These are phyloP conservation scores for Patella depressa DNA, from an alignment of 2,888 invertebrate genomes.

Conservation along the genomic window DNA sequence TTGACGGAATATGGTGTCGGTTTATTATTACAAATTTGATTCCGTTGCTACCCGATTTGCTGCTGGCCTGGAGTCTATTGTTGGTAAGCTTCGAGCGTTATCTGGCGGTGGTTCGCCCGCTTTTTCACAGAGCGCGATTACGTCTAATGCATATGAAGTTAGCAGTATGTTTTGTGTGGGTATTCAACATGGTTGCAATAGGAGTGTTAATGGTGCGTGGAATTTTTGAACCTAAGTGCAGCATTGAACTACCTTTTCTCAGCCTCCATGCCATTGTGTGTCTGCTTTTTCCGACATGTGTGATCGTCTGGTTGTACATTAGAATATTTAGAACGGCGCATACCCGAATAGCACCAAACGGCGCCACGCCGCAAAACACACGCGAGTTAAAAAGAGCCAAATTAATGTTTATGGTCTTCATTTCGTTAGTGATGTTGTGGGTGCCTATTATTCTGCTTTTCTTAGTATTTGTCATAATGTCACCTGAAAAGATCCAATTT, in stretches of 20 bases:
- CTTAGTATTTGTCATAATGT: too few species aligned
- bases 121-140: not conserved
- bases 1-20: too few species aligned
- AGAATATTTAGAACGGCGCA: not conserved
- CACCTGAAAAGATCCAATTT: too few species aligned
- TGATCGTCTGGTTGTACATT: not conserved
- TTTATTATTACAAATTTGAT: too few species aligned
- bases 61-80: not conserved
- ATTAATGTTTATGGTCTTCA: not conserved
- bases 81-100: not conserved
- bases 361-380: not conserved
- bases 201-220: not conserved
- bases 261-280: not conserved
- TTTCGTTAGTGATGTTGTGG: not conserved
- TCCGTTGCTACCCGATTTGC: too few species aligned
- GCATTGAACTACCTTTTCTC: not conserved
- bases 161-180: not conserved
- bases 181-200: not conserved
- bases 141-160: too few species aligned
- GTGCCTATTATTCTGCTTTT: not conserved
- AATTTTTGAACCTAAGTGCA: not conserved
- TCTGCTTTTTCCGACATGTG: not conserved
- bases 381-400: not conserved
- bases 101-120: not conserved
- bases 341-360: not conserved